Evolutionary conservation across 2,888 invertebrate species (phyloP).

Genomic region (Volucella bombylans): DNA sequence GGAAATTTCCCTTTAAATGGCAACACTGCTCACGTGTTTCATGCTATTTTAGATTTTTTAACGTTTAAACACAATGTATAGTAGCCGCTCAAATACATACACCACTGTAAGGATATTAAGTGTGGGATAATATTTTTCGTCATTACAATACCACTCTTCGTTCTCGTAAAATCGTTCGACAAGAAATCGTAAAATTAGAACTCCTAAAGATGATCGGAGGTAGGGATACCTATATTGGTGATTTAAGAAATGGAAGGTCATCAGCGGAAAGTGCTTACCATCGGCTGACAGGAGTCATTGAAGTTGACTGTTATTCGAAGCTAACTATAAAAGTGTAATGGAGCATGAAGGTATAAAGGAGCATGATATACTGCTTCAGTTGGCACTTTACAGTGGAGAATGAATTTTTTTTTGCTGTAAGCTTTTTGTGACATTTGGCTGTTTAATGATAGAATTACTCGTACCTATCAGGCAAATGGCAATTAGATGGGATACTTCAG

Average conservation of each 20-base stretch:
- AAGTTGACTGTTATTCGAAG: not conserved
- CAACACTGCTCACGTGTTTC: no score
- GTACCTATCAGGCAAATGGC: not conserved
- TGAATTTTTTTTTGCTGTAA: not conserved
- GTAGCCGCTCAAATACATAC: constrained; percentile 5
- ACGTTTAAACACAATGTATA: constrained; percentile 11
- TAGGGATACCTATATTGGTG: constrained; percentile 15
- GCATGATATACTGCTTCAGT: constrained; percentile 39
- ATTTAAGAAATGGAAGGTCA: not conserved
- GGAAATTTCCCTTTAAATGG: no score
- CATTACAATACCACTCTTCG: constrained; percentile 25
- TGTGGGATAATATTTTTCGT: constrained; percentile 1
- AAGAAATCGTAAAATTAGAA: constrained; percentile 60
- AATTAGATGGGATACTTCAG: not conserved
- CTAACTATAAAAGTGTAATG: constrained; percentile 56
- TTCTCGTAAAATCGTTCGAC: constrained; percentile 55
- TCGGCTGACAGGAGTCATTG: no score
- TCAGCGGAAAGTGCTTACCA: not conserved
- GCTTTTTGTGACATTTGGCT: constrained; percentile 40
- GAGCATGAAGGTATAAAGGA: constrained; percentile 57
- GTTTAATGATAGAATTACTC: constrained; percentile 43
- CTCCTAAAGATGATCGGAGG: constrained; percentile 51
- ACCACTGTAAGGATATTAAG: constrained; percentile 6
- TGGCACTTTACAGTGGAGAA: not conserved
- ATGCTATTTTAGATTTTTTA: not conserved